Conservation (phyloP, 2,888 invertebrate genomes). For the Catocala sponsa region DNA sequence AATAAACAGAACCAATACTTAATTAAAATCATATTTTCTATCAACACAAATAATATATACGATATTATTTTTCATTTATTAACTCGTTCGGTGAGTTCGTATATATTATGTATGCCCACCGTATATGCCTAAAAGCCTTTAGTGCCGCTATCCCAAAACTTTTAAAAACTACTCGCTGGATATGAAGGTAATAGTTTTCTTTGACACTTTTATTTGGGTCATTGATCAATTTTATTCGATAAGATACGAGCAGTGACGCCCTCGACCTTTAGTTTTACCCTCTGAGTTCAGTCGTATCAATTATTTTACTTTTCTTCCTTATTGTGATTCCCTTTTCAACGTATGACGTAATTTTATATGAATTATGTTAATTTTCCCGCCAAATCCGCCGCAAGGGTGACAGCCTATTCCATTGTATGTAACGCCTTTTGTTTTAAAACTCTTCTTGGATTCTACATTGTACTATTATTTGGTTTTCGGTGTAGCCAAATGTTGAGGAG, state of each 20-base stretch:
- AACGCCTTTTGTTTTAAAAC: constrained; percentile 9
- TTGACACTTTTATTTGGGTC: constrained; percentile 30
- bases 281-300: constrained; percentile 20
- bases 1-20: too few relatives aligned
- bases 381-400: constrained; percentile 7
- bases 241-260: constrained; percentile 17
- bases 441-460: constrained; percentile 2
- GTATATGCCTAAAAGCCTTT: too few relatives aligned
- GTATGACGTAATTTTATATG: constrained; percentile 24
- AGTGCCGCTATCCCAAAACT: neutral
- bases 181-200: constrained; percentile 3
- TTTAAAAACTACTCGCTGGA: neutral
- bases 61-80: too few relatives aligned
- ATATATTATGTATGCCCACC: too few relatives aligned
- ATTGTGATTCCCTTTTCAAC: constrained; percentile 30
- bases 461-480: neutral
- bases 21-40: too few relatives aligned
- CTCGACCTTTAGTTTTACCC: constrained; percentile 24
- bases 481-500: neutral
- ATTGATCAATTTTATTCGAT: constrained; percentile 35
- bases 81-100: too few relatives aligned
- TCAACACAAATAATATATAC: too few relatives aligned
- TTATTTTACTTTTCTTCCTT: constrained; percentile 31
- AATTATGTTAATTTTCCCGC: constrained; percentile 38
- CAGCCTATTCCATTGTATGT: constrained; percentile 4